phyloP scores from a whole-genome alignment of 64 coral and sea anemone species.

The Actinia tenebrosa region DNA sequence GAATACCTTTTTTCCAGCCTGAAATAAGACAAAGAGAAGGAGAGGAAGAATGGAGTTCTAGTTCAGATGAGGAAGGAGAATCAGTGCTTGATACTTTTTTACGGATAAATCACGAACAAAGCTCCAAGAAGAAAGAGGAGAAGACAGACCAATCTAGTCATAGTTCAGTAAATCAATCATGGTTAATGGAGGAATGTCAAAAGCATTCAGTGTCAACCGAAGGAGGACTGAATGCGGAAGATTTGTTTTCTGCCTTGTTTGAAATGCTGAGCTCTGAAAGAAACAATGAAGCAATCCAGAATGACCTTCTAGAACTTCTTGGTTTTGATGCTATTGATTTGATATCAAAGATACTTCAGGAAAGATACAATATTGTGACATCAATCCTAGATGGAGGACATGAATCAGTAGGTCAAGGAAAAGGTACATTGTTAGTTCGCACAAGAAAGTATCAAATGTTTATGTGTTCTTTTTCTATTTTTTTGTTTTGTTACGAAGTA shows the following conservation, averaged over 20 bases:
- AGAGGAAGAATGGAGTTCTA: constrained; percentile 54
- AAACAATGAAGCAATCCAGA: constrained; percentile 83
- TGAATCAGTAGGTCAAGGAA: neutral
- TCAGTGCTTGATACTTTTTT: constrained; percentile 6
- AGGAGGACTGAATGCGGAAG: constrained; percentile 47
- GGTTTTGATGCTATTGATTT: constrained; percentile 97
- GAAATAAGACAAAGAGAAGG: neutral
- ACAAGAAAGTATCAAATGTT: no score
- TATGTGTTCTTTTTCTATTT: no score
- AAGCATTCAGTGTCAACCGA: constrained; percentile 37
- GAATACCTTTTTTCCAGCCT: constrained; percentile 55
- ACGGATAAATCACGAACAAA: constrained; percentile 3
- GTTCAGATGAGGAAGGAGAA: constrained; percentile 73
- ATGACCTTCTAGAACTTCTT: constrained; percentile 91
- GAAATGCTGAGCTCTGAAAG: constrained; percentile 82
- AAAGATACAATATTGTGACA: constrained; percentile 60
- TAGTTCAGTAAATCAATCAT: constrained; percentile 37
- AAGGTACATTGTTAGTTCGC: neutral
- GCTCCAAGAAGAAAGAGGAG: neutral
- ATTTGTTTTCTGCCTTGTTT: constrained; percentile 94
- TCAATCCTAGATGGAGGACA: constrained; percentile 16
- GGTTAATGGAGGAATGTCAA: constrained; percentile 84
- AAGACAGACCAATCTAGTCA: neutral
- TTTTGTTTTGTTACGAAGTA: no score
- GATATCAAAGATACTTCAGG: constrained; percentile 69